phyloP scores from a whole-genome alignment of 2,113 vertebrate species.

The Mus musculus region GRCm39 chr3:38545001-38545500 shows the following conservation, averaged over 20 bases:
- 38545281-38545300: background rate
- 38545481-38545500: too few species aligned
- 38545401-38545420: too few species aligned
- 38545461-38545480: background rate
- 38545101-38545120: background rate
- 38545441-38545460: background rate
- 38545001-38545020: slow-evolving; percentile 58
- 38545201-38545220: background rate
- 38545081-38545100: background rate
- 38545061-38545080: slow-evolving; percentile 3
- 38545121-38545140: background rate
- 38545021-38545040: background rate
- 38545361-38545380: background rate
- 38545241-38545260: background rate
- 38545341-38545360: background rate
- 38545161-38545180: background rate
- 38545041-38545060: background rate
- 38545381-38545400: background rate
- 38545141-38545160: background rate
- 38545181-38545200: background rate
- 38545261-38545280: too few species aligned
- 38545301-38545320: background rate
- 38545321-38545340: background rate
- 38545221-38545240: background rate
- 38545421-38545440: background rate